Percentiles rank a stretch among this genome's conserved stretches.
These are phyloP conservation scores for Elysia crispata DNA, from an alignment of 2,888 invertebrate genomes.

Conservation along the genomic window DNA sequence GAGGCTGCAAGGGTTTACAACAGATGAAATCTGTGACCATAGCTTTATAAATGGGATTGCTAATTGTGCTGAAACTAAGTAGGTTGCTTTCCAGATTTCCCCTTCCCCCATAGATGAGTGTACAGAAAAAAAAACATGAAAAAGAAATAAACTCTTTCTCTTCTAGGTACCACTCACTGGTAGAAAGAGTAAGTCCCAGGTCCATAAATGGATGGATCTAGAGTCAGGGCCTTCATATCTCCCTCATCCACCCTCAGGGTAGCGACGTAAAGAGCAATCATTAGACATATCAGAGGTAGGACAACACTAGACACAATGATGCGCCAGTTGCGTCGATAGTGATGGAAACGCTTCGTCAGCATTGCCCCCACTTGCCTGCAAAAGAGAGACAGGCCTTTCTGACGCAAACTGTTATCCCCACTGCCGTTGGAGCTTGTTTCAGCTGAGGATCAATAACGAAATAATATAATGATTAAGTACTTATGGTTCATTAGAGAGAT, in stretches of 20 bases:
- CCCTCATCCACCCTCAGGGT: slow-evolving; percentile 66
- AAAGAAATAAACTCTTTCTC: no score
- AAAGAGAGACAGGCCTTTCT: slow-evolving; percentile 53
- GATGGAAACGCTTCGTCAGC: slow-evolving; percentile 75
- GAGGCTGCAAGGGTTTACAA: no score
- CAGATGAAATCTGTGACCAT: no score
- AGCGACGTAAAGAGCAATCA: slow-evolving; percentile 75
- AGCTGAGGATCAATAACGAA: no score
- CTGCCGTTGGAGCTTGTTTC: no score
- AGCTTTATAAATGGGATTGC: no score
- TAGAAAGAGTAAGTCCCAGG: slow-evolving; percentile 69
- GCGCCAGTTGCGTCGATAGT: slow-evolving; percentile 75
- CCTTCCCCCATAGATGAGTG: no score
- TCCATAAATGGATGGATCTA: slow-evolving; percentile 76
- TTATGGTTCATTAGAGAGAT: no score
- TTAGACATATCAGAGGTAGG: slow-evolving; percentile 76
- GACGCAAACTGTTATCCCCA: neutral
- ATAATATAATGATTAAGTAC: no score
- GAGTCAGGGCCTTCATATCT: slow-evolving; percentile 65
- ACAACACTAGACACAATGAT: slow-evolving; percentile 72
- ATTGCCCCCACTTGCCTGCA: slow-evolving; percentile 68
- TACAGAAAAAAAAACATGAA: no score
- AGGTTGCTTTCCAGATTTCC: no score
- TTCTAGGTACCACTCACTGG: slow-evolving; percentile 58
- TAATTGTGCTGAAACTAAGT: no score